Conservation (phyloP, 1,140 invertebrate genomes). For the Oryctes rhinoceros region DNA sequence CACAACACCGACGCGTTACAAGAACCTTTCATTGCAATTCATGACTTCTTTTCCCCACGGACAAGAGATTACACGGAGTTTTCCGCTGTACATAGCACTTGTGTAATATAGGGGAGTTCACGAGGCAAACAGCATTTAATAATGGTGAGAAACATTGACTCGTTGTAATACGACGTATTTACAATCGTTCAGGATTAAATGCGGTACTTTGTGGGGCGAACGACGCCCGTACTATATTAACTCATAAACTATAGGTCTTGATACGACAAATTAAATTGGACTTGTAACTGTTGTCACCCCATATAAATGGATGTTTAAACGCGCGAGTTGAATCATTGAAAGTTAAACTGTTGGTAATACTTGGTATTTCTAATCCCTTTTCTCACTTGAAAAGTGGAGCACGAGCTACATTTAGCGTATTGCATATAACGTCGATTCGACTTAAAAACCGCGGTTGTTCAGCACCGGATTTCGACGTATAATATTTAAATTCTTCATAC, state of each 20-base stretch:
- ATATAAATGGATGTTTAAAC: background rate
- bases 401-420: no score
- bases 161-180: background rate
- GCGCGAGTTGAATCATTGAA: no score
- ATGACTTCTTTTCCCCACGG: background rate
- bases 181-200: slow-evolving; percentile 22
- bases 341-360: no score
- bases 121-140: background rate
- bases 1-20: background rate
- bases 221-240: background rate
- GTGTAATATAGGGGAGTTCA: background rate
- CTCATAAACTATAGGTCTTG: background rate
- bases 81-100: background rate
- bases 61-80: background rate
- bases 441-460: no score
- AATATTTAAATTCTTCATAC: no score
- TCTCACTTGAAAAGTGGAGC: no score
- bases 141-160: slow-evolving; percentile 14
- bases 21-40: slow-evolving; percentile 8
- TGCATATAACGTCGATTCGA: no score
- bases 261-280: background rate
- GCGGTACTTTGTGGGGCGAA: background rate
- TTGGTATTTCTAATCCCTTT: no score
- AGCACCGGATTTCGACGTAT: no score
- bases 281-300: background rate